A percentile compares a stretch with the other conserved stretches of the same genome.
Evolutionary conservation across 2,113 vertebrate species (phyloP).

Genomic region (Cyanoliseus patagonus): DNA sequence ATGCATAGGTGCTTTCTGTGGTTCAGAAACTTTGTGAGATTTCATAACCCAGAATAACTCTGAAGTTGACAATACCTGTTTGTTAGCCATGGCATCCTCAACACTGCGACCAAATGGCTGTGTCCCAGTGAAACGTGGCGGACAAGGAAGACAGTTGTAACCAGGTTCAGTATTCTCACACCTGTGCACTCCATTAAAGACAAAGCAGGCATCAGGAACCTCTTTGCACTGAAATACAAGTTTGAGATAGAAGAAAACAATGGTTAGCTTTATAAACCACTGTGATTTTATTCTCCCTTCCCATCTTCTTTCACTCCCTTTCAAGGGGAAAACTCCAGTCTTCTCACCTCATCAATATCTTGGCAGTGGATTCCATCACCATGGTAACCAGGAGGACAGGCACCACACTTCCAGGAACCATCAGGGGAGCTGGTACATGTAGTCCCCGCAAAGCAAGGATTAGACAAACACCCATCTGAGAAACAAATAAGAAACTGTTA

Average conservation of each 20-base stretch:
- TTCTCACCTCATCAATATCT: conserved; percentile 92
- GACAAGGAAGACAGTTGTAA: conserved; percentile 95
- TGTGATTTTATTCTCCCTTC: background rate
- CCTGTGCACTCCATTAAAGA: conserved; percentile 85
- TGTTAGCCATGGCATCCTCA: conserved; percentile 88
- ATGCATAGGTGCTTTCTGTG: background rate
- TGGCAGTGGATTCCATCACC: conserved; percentile 90
- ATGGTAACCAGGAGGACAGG: conserved; percentile 88
- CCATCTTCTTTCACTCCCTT: background rate
- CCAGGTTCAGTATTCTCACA: conserved; percentile 95
- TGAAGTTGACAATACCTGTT: conserved; percentile 82
- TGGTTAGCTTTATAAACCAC: background rate
- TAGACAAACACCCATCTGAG: conserved; percentile 95
- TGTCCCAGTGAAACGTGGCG: conserved; percentile 86
- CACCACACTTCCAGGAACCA: conserved; percentile 92
- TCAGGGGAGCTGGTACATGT: conserved; percentile 90
- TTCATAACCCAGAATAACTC: background rate
- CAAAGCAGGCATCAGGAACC: conserved; percentile 91
- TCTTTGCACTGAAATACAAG: conserved; percentile 80
- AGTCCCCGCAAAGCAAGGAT: conserved; percentile 89
- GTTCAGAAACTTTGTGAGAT: background rate
- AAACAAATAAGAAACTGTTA: background rate
- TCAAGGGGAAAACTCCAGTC: background rate
- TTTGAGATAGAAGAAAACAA: background rate
- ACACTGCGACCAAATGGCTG: conserved; percentile 91